Evolutionary conservation across 2,113 vertebrate genomes (phyloP), one percentile per base, ranked within the genome.

Genomic region (Etheostoma spectabile): DNA sequence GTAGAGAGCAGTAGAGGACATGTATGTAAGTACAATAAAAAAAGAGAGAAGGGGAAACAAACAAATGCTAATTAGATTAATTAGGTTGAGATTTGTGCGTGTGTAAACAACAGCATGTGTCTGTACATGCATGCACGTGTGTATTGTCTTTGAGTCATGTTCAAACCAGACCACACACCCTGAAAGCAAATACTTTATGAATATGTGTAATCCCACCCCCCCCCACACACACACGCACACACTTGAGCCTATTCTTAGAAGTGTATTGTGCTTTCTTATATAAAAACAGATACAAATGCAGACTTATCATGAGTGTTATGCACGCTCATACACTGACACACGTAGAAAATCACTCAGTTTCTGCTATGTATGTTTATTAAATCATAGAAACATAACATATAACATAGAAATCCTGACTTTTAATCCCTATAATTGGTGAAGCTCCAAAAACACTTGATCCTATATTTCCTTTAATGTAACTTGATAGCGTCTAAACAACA

Each of bases 11-110:
- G 33, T 45, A 61, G 68, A 82, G 86, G 79, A 55, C 59, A 0
- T 24, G 65, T 45, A 19, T 70, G 68, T 55, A 55, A 74, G 42
- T 22, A 63, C 33, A 70, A 30, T 6, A 16, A 49, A 38, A 38
- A 49, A 38, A 45, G 16, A 77, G n/a, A 33, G 21, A 33, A 6
- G 13, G 35, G 21, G 60, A 69, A 77, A 86, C 56, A 77, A 77
- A 85, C 55, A 74, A 57, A 57, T 21, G 15, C 56, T 1, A 79
- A 70, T 84, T 88, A 84, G 46, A 64, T n/a, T n/a, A n/a, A n/a
- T n/a, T n/a, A 68, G 8, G n/a, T 16, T 48, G 21, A 77, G 10
- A 59, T 6, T 12, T 72, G 42, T 52, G 21, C 2, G 19, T n/a
- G n/a, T 61, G 45, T 71, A 13, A 21, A 15, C 48, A 65, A 18